Evolutionary conservation across 1,140 invertebrate species (phyloP).

Genomic region (Drosophila carrolli): DNA sequence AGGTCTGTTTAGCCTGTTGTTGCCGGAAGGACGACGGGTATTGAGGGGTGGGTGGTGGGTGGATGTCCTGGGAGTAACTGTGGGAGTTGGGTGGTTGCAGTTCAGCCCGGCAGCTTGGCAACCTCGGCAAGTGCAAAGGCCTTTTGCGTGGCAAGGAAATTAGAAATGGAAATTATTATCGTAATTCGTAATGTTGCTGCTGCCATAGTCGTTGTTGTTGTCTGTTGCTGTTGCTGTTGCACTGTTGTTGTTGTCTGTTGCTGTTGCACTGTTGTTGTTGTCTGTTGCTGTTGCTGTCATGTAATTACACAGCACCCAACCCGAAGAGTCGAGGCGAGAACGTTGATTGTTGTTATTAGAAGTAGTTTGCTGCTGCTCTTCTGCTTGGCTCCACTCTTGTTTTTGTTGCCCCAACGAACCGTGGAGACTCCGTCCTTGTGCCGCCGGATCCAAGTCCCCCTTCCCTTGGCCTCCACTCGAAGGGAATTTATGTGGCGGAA

Average conservation of each 20-base stretch:
- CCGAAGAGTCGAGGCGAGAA: constrained; percentile 16
- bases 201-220: constrained; percentile 8
- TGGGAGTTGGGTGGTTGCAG: neutral
- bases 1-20: constrained; percentile 33
- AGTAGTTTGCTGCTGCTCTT: constrained; percentile 45
- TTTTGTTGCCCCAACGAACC: constrained; percentile 4
- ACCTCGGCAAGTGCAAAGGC: constrained; percentile 62
- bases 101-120: constrained; percentile 22
- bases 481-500: constrained; percentile 47
- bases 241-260: constrained; percentile 17
- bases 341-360: constrained; percentile 53
- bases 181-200: constrained; percentile 70
- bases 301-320: constrained; percentile 72
- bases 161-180: constrained; percentile 83
- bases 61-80: neutral
- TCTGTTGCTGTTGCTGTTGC: constrained; percentile 23
- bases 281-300: constrained; percentile 68
- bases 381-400: constrained; percentile 21
- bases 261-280: constrained; percentile 26
- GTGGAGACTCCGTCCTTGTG: constrained; percentile 8
- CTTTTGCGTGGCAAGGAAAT: constrained; percentile 75
- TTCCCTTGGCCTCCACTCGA: constrained; percentile 16
- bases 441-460: neutral
- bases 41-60: neutral
- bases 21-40: constrained; percentile 19